These are phyloP conservation scores for Tetrao urogallus DNA, from an alignment of 2,113 vertebrate species.

Conservation along the genomic window DNA sequence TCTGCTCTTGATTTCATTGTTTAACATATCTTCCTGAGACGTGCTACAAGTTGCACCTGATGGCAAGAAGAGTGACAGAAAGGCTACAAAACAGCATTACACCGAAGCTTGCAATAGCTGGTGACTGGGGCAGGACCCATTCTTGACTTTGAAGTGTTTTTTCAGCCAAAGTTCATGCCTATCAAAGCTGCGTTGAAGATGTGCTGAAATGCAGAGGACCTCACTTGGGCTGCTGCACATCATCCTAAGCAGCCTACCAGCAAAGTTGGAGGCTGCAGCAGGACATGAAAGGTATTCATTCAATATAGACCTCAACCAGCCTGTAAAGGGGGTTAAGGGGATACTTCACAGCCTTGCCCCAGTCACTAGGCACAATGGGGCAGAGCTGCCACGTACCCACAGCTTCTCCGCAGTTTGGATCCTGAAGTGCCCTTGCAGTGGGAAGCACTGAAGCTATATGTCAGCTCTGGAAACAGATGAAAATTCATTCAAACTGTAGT, in stretches of 20 bases:
- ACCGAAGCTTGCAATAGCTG: neutral
- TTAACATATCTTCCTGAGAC: neutral
- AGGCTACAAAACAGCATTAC: neutral
- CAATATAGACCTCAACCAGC: neutral
- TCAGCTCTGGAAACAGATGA: neutral
- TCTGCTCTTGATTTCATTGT: neutral
- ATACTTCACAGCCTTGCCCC: neutral
- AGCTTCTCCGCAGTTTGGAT: neutral
- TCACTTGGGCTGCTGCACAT: neutral
- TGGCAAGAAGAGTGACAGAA: neutral
- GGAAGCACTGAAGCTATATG: neutral
- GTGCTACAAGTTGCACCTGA: neutral
- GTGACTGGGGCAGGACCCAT: rapidly evolving
- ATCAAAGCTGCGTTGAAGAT: neutral
- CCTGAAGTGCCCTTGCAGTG: neutral
- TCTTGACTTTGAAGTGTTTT: neutral
- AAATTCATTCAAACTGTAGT: neutral
- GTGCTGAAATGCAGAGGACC: neutral
- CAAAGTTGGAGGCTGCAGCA: neutral
- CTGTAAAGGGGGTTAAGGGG: neutral
- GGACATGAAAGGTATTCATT: neutral
- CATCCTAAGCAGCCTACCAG: neutral
- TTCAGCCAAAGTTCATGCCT: neutral
- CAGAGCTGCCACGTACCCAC: neutral
- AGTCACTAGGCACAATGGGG: neutral